These are phyloP conservation scores for Semicossyphus pulcher DNA, from an alignment of 2,113 vertebrate species.

Conservation along the genomic window DNA sequence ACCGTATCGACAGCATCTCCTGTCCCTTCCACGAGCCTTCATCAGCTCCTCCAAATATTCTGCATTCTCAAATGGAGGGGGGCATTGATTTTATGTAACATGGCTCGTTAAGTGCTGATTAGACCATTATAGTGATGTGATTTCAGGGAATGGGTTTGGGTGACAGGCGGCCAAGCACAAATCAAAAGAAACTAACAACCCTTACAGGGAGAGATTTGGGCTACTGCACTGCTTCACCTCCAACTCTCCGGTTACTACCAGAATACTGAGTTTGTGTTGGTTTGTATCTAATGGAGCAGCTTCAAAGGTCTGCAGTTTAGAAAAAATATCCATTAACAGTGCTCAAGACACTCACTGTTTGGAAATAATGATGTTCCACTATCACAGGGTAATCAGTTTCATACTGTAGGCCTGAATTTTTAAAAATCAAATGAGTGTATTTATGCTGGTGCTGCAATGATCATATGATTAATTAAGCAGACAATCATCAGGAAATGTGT, in stretches of 20 bases:
- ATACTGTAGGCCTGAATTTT: neutral
- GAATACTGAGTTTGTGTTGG: constrained; percentile 26
- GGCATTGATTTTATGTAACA: constrained; percentile 83
- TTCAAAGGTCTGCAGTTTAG: constrained; percentile 6
- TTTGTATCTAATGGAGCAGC: constrained; percentile 33
- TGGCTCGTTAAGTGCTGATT: constrained; percentile 83
- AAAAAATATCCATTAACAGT: constrained; percentile 19
- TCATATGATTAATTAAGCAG: neutral
- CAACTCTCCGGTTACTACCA: constrained; percentile 29
- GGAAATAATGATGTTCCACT: constrained; percentile 6
- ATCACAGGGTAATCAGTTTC: neutral
- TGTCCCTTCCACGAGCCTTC: constrained; percentile 57
- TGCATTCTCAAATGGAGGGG: constrained; percentile 66
- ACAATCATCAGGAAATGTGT: neutral
- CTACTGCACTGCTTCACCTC: constrained; percentile 61
- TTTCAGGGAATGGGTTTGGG: constrained; percentile 78
- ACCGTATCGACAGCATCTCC: constrained; percentile 58
- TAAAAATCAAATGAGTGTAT: constrained; percentile 1
- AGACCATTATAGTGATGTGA: constrained; percentile 81
- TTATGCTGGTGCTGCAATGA: neutral
- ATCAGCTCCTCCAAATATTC: constrained; percentile 76
- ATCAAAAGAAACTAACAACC: constrained; percentile 75
- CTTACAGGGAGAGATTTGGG: constrained; percentile 63
- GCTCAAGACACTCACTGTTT: neutral
- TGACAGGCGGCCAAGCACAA: constrained; percentile 74